Conservation (phyloP, 2,888 invertebrate genomes). For the Cetonia aurata region DNA sequence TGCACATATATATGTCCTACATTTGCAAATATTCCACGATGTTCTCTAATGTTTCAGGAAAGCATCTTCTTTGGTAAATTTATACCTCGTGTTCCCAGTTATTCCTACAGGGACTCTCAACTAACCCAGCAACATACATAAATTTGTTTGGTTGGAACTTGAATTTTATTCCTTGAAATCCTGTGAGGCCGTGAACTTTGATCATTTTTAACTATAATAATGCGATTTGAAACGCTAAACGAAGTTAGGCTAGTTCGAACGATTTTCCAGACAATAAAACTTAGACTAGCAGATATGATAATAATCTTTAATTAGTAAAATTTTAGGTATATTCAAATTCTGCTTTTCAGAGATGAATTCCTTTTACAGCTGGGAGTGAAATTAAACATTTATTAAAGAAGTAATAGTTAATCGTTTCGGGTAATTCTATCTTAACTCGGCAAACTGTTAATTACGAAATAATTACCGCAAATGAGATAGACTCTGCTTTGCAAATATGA, state of each 20-base stretch:
- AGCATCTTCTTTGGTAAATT: slow-evolving; percentile 28
- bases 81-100: slow-evolving; percentile 15
- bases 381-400: too few relatives aligned
- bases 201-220: too few relatives aligned
- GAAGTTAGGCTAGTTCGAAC: too few relatives aligned
- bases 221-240: too few relatives aligned
- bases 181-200: too few relatives aligned
- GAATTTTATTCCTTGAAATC: too few relatives aligned
- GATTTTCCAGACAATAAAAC: too few relatives aligned
- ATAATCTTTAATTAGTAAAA: too few relatives aligned
- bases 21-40: background rate
- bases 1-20: background rate
- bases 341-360: too few relatives aligned
- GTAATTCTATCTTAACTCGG: slow-evolving; percentile 19
- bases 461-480: slow-evolving; percentile 19
- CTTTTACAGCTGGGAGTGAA: too few relatives aligned
- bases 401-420: background rate
- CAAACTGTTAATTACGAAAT: slow-evolving; percentile 21
- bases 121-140: slow-evolving; percentile 6
- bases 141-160: background rate
- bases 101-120: background rate
- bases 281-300: too few relatives aligned
- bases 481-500: slow-evolving; percentile 14
- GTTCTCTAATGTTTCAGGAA: slow-evolving; percentile 20
- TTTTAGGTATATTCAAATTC: too few relatives aligned